Evolutionary conservation across 92 coral and sea anemone genomes (phyloP).

Genomic region (Umimayanthus kanabou): DNA sequence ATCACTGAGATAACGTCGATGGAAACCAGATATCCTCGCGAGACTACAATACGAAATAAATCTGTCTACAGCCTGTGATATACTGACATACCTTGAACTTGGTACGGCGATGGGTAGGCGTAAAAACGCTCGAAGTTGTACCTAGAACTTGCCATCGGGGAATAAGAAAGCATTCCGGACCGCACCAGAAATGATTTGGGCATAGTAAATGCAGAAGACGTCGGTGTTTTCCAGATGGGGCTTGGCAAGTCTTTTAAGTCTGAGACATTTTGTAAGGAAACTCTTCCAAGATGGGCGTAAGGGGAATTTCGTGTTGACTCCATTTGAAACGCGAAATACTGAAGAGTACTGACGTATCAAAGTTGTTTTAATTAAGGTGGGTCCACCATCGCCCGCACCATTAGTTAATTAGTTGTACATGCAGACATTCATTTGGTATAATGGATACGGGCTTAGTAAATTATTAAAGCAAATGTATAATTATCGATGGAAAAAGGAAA

Average conservation of each 20-base stretch:
- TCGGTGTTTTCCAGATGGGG: constrained; percentile 1
- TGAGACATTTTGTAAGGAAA: constrained; percentile 1
- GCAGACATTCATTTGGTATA: constrained; percentile 25
- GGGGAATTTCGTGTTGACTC: constrained; percentile 19
- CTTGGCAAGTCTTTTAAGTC: constrained; percentile 4
- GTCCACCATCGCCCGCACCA: background rate
- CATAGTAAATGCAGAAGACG: constrained; percentile 15
- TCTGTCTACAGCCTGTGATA: background rate
- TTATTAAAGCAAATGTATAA: constrained; percentile 24
- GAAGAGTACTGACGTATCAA: constrained; percentile 1
- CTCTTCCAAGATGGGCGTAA: constrained; percentile 29
- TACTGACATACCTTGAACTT: constrained; percentile 21
- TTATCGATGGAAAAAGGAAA: background rate
- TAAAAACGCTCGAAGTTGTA: constrained; percentile 14
- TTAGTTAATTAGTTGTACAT: constrained; percentile 13
- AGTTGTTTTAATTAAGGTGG: background rate
- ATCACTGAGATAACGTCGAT: background rate
- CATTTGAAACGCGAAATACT: constrained; percentile 4
- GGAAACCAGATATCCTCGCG: constrained; percentile 10
- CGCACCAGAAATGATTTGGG: constrained; percentile 32
- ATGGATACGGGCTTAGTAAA: constrained; percentile 28
- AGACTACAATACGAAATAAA: constrained; percentile 18
- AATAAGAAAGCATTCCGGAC: constrained; percentile 26
- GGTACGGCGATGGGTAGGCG: background rate
- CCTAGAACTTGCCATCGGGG: constrained; percentile 27